Evolutionary conservation across 2,797 vertebrate species (phyloP).

Genomic region (Malurus leucopterus): DNA sequence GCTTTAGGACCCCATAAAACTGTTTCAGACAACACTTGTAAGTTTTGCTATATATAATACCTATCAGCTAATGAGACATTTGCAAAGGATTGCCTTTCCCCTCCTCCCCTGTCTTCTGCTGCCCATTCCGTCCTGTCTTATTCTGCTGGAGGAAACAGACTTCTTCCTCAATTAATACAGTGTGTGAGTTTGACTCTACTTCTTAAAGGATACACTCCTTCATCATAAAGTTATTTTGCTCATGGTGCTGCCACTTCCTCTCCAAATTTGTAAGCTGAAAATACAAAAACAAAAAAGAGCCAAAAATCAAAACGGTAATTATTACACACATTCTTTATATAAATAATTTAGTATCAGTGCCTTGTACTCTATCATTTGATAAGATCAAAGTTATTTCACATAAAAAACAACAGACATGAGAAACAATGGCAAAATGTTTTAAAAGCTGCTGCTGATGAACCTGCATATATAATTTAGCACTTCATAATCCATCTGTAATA

Average conservation of each 20-base stretch:
- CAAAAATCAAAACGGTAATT: neutral
- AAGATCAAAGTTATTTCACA: neutral
- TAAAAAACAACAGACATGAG: neutral
- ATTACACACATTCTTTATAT: neutral
- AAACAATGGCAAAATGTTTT: constrained; percentile 12
- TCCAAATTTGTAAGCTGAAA: constrained; percentile 92
- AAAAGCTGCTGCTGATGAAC: neutral
- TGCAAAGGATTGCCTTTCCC: neutral
- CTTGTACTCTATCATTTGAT: neutral
- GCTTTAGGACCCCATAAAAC: neutral
- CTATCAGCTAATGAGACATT: neutral
- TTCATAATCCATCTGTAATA: neutral
- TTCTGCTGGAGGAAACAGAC: constrained; percentile 31
- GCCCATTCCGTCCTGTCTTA: neutral
- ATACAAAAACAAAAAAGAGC: constrained; percentile 15
- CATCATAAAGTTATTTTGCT: constrained; percentile 98
- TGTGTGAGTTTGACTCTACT: constrained; percentile 17
- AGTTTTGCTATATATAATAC: neutral
- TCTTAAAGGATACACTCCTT: constrained; percentile 96
- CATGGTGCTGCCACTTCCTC: constrained; percentile 94
- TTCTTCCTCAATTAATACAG: constrained; percentile 43
- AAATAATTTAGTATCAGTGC: neutral
- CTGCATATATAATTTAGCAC: neutral
- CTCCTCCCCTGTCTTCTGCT: neutral
- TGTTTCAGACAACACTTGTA: neutral